These are phyloP conservation scores for Lithophane semibrunnea DNA, from an alignment of 2,888 invertebrate species.

Conservation along the genomic window DNA sequence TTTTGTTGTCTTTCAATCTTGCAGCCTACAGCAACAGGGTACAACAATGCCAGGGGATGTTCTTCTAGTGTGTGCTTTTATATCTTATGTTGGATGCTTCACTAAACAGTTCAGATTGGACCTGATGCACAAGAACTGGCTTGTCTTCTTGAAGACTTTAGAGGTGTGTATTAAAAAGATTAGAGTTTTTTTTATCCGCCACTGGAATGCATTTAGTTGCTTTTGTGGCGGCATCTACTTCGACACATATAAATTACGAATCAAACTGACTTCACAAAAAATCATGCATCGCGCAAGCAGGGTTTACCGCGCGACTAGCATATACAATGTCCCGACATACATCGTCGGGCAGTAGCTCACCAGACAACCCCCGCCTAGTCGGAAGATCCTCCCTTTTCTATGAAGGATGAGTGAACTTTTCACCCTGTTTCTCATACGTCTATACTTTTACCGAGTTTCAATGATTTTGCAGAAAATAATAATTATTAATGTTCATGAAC, in stretches of 20 bases:
- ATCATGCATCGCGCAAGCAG: no score
- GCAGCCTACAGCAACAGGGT: constrained; percentile 95
- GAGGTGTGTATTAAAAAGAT: constrained; percentile 87
- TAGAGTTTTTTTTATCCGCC: background rate
- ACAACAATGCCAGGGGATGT: constrained; percentile 98
- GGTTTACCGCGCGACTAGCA: no score
- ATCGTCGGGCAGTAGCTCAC: no score
- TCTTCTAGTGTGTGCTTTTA: constrained; percentile 97
- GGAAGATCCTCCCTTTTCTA: no score
- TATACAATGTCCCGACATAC: no score
- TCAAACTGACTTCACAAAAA: no score
- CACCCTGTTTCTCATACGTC: no score
- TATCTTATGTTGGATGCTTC: constrained; percentile 99
- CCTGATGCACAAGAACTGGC: constrained; percentile 96
- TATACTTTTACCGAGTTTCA: background rate
- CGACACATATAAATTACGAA: no score
- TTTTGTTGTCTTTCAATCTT: background rate
- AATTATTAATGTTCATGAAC: background rate
- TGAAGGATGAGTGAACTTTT: no score
- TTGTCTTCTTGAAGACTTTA: constrained; percentile 94
- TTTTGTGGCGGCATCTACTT: no score
- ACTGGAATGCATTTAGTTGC: no score
- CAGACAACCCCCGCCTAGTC: no score
- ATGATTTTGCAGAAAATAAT: background rate
- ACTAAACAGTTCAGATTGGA: constrained; percentile 97